Base-by-base conservation (phyloP, 2,888 invertebrate genomes). In the Apantesis nais region DNA sequence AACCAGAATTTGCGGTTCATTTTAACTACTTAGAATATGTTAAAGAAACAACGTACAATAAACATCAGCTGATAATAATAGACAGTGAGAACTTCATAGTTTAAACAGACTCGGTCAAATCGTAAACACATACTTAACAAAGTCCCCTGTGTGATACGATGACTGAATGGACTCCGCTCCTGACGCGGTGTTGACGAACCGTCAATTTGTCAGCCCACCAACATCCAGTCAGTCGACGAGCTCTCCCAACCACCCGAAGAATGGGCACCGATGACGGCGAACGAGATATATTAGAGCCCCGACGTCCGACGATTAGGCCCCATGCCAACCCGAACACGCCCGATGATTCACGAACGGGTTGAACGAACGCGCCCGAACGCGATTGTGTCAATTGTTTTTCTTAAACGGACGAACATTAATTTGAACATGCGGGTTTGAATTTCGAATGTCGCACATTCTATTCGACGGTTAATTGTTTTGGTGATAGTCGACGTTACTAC, bases 161-260 rank as follows among this genome's bases (percentile, higher is more conserved):
- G 82, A 78, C 75, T 85, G 86, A 87, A 85, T 85, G 82, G 80
- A 80, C 76, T 86, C 82, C 83, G 82, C 79, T 80, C 80, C 81
- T 81, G 83, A 83, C 84, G 77, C 79, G 77, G 79, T 78, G 85
- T 80, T 85, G 88, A 88, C 88, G 88, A 84, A 86, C 87, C 89
- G 90, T 90, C 93, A 94, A 95, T 95, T 95, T 93, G 94, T 94
- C 94, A 91, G 88, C 74, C 84, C 81, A 85, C 89, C 89, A 89
- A 91, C 93, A 91, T 92, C 92, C 92, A 89, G 91, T 91, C 93
- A 91, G 92, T 92, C 92, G 90, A 87, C 90, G 86, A 85, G 87
- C 87, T 86, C 86, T 89, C 86, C 87, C 89, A 88, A 89, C 90
- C 91, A 90, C 88, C 90, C 88, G 89, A 91, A 89, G 94, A 94